Base-by-base conservation (phyloP, 2,113 vertebrate genomes). In the Festucalex cinctus region DNA sequence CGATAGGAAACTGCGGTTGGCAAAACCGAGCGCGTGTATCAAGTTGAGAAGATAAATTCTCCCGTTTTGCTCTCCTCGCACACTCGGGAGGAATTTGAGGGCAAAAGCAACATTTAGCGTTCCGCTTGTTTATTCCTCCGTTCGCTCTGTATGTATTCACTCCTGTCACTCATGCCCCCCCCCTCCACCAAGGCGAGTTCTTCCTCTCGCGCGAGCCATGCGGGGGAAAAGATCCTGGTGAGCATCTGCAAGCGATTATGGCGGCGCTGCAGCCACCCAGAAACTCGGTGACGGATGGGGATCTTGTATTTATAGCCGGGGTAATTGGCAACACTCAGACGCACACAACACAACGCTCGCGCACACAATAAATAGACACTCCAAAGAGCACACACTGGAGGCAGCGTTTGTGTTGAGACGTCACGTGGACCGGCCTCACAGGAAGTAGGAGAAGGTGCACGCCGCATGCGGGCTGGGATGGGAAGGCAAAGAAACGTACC, bases 181-280 rank as follows among this genome's bases (percentile, higher is more conserved):
- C 9, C 39, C 39, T 3, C 9, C 89, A 86, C 84, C 22, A 1
- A 24, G 82, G 88, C 81, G 78, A 85, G 76, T 81, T 88, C 79
- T 92, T 92, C 92, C 91, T 93, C 92, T 80, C 93, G 93, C 91
- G 92, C 91, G 85, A 60, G 58, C 20, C n/a, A 22, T 41, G 39
- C 39, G 13, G 60, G 60, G 6, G 22, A 26, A 92, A 85, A 71
- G 85, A 87, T 89, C 87, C 84, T 44, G 89, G 92, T 92, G 79
- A 87, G 88, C 96, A 98, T 97, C 95, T 98, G 96, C 94, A 96
- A 97, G 93, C 95, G 95, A 97, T 98, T 97, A 98, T 93, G 92
- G 93, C 92, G 69, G 73, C 80, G 84, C 93, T 94, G 93, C 94
- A 96, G 93, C 95, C 95, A 97, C 95, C 96, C 95, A 97, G 95